phyloP scores from a whole-genome alignment of 2,888 invertebrate species.

The Hypsopygia costalis region DNA sequence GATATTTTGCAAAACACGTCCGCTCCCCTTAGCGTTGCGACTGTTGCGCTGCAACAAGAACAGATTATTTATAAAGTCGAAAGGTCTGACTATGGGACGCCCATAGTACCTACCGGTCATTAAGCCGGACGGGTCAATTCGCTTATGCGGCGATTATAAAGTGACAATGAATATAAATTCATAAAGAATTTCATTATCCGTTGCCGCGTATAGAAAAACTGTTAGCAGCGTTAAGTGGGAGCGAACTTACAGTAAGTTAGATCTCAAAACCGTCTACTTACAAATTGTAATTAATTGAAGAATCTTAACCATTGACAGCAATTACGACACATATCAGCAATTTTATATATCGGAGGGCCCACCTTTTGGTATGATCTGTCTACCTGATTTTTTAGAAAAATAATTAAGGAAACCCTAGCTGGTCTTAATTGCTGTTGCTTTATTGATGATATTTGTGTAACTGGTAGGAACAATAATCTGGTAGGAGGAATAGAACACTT shows the following conservation, averaged over 20 bases:
- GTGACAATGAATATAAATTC: conserved; percentile 23
- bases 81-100: conserved; percentile 23
- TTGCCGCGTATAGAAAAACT: conserved; percentile 26
- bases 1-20: conserved; percentile 15
- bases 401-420: conserved; percentile 9
- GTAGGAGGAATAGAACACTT: conserved; percentile 11
- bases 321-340: conserved; percentile 17
- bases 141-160: conserved; percentile 25
- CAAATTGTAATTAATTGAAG: conserved; percentile 12
- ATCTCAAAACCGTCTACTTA: conserved; percentile 17
- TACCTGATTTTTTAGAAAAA: conserved; percentile 13
- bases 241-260: conserved; percentile 22
- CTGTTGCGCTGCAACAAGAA: conserved; percentile 19
- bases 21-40: conserved; percentile 15
- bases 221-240: too few species aligned
- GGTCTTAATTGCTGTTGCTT: conserved; percentile 18
- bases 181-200: conserved; percentile 22
- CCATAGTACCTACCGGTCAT: conserved; percentile 26
- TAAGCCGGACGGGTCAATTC: conserved; percentile 18
- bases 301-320: conserved; percentile 14
- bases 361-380: conserved; percentile 11
- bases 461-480: conserved; percentile 13
- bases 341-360: conserved; percentile 8
- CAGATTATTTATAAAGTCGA: conserved; percentile 22
- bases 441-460: conserved; percentile 23